Conservation (phyloP, 2,888 invertebrate genomes). For the Synanthedon tipuliformis region DNA sequence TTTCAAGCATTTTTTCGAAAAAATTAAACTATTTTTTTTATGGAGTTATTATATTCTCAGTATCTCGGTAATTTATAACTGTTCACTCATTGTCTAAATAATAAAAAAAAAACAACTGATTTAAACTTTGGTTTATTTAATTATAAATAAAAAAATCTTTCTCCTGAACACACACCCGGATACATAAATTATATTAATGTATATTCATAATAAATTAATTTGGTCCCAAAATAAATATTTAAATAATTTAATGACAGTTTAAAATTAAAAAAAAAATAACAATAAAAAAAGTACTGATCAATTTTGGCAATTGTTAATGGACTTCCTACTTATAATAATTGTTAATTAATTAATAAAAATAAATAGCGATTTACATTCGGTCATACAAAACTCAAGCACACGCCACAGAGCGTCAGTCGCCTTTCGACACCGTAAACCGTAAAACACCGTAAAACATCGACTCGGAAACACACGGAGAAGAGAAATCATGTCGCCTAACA, state of each 20-base stretch:
- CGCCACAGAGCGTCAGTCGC: slow-evolving; percentile 19
- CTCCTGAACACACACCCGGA: slow-evolving; percentile 60
- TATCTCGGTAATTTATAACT: slow-evolving; percentile 45
- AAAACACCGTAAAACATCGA: no score
- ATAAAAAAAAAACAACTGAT: slow-evolving; percentile 57
- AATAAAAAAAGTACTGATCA: slow-evolving; percentile 58
- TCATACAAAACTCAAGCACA: slow-evolving; percentile 45
- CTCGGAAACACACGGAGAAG: slow-evolving; percentile 36
- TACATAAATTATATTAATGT: slow-evolving; percentile 50
- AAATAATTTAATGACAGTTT: slow-evolving; percentile 57
- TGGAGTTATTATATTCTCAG: slow-evolving; percentile 52
- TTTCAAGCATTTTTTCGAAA: no score
- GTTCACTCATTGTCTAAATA: slow-evolving; percentile 31
- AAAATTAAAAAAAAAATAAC: slow-evolving; percentile 51
- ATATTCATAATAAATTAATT: slow-evolving; percentile 68
- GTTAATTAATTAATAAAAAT: slow-evolving; percentile 57
- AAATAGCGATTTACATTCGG: slow-evolving; percentile 54
- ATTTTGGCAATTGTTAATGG: slow-evolving; percentile 67
- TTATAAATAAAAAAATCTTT: slow-evolving; percentile 63
- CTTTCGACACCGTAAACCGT: slow-evolving; percentile 22
- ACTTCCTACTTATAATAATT: slow-evolving; percentile 53
- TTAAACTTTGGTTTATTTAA: slow-evolving; percentile 69
- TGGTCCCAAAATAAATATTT: slow-evolving; percentile 69
- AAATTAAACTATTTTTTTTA: no score
- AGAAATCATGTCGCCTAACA: slow-evolving; percentile 36